phyloP scores from a whole-genome alignment of 2,888 invertebrate species.

The Eupithecia vulgata region DNA sequence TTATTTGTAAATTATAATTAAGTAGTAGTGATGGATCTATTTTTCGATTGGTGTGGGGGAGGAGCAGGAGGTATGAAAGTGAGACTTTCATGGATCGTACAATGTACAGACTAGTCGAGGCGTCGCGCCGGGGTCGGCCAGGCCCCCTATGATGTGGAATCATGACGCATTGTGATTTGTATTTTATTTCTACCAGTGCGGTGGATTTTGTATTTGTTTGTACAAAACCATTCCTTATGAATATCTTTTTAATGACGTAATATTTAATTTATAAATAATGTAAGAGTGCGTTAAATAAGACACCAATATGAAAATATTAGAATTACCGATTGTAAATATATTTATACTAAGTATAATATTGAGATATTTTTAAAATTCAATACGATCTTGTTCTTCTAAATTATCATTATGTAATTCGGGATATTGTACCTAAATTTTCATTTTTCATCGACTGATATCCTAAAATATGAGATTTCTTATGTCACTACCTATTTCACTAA shows the following conservation, averaged over 20 bases:
- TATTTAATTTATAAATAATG: slow-evolving; percentile 76
- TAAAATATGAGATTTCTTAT: slow-evolving; percentile 59
- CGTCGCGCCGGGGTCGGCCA: slow-evolving; percentile 49
- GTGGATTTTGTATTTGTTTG: slow-evolving; percentile 79
- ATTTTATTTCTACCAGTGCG: slow-evolving; percentile 70
- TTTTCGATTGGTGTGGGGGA: slow-evolving; percentile 71
- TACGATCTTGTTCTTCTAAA: slow-evolving; percentile 82
- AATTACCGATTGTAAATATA: slow-evolving; percentile 81
- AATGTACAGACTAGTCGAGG: slow-evolving; percentile 80
- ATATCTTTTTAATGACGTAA: slow-evolving; percentile 72
- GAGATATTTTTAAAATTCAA: slow-evolving; percentile 84
- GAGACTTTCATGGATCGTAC: slow-evolving; percentile 77
- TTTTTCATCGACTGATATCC: slow-evolving; percentile 68
- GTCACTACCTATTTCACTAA: slow-evolving; percentile 53
- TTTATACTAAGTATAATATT: slow-evolving; percentile 75
- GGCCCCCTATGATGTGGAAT: slow-evolving; percentile 51
- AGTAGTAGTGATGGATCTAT: slow-evolving; percentile 83
- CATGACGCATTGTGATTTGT: slow-evolving; percentile 75
- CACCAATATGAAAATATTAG: slow-evolving; percentile 82
- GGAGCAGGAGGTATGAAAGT: slow-evolving; percentile 68
- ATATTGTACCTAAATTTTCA: slow-evolving; percentile 54
- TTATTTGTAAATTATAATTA: slow-evolving; percentile 83
- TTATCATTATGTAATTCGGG: slow-evolving; percentile 74
- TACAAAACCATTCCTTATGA: slow-evolving; percentile 83
- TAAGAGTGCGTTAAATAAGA: slow-evolving; percentile 82